A percentile compares a stretch with the other conserved stretches of the same genome.
Conservation (phyloP, 2,113 vertebrate species). For the Amphiprion percula region DNA sequence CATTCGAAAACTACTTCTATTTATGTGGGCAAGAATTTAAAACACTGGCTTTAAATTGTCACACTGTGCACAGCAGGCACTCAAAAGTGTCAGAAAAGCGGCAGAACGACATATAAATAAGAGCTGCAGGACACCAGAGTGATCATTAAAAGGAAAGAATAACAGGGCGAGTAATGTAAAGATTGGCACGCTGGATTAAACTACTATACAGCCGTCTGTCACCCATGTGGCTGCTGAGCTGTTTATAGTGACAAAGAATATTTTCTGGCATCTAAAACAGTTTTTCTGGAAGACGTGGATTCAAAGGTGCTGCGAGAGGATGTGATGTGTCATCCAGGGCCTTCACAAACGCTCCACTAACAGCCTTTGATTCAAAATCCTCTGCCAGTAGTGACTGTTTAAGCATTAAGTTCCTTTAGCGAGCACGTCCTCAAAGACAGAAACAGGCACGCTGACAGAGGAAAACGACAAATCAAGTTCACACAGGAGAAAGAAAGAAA, state of each 20-base stretch:
- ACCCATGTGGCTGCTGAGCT: slow-evolving; percentile 22
- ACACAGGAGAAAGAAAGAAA: neutral
- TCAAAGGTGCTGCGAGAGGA: slow-evolving; percentile 54
- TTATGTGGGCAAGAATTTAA: slow-evolving; percentile 25
- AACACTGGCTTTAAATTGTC: slow-evolving; percentile 11
- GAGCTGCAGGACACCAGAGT: slow-evolving; percentile 9
- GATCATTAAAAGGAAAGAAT: slow-evolving; percentile 16
- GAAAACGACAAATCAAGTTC: slow-evolving; percentile 3
- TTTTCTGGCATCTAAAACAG: slow-evolving; percentile 37
- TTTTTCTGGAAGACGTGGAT: slow-evolving; percentile 54
- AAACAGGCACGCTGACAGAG: slow-evolving; percentile 15
- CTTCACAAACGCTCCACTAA: slow-evolving; percentile 40
- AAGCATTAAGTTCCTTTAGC: slow-evolving; percentile 45
- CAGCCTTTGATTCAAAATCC: slow-evolving; percentile 58
- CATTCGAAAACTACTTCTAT: slow-evolving; percentile 31
- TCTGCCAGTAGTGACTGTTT: slow-evolving; percentile 31
- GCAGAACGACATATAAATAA: neutral
- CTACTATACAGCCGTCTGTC: slow-evolving; percentile 24
- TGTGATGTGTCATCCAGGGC: slow-evolving; percentile 64
- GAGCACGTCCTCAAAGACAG: slow-evolving; percentile 6
- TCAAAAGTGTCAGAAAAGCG: neutral
- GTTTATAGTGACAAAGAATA: slow-evolving; percentile 35
- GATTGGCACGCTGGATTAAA: slow-evolving; percentile 28
- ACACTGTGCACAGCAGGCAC: neutral
- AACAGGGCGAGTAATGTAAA: slow-evolving; percentile 15